Conservation (phyloP, 1,140 invertebrate species). For the Papilio helenus region DNA sequence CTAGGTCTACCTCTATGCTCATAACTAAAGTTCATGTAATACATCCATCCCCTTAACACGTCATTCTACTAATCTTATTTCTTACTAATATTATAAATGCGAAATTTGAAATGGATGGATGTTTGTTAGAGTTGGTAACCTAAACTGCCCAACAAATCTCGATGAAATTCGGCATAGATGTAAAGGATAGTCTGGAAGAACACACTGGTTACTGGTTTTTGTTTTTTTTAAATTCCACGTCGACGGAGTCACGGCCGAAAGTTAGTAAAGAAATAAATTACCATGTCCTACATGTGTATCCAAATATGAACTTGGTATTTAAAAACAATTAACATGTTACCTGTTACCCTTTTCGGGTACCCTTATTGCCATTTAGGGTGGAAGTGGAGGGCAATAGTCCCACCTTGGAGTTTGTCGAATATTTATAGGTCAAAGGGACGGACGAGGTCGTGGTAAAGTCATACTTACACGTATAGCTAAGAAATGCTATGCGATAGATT, state of each 20-base stretch:
- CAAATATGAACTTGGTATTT: not conserved
- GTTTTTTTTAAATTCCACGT: not conserved
- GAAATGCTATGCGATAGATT: not conserved
- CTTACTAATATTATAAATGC: too few relatives aligned
- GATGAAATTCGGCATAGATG: too few relatives aligned
- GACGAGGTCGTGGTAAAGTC: conserved; percentile 24
- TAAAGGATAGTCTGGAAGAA: too few relatives aligned
- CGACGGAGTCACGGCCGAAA: too few relatives aligned
- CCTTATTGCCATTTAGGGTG: conserved; percentile 9
- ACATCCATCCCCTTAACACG: too few relatives aligned
- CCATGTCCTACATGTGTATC: not conserved
- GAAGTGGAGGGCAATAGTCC: not conserved
- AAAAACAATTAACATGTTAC: not conserved
- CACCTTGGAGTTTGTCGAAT: conserved; percentile 20
- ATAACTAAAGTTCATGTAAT: too few relatives aligned
- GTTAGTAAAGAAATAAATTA: not conserved
- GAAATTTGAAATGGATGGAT: too few relatives aligned
- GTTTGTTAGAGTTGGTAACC: too few relatives aligned
- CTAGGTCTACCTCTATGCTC: too few relatives aligned
- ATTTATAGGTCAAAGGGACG: conserved; percentile 33
- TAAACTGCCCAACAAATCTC: too few relatives aligned
- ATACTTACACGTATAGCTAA: not conserved
- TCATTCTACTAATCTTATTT: too few relatives aligned
- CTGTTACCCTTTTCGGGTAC: not conserved
- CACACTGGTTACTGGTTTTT: too few relatives aligned